Evolutionary conservation across 2,888 invertebrate genomes (phyloP).

Genomic region (Pardosa pseudoannulata): DNA sequence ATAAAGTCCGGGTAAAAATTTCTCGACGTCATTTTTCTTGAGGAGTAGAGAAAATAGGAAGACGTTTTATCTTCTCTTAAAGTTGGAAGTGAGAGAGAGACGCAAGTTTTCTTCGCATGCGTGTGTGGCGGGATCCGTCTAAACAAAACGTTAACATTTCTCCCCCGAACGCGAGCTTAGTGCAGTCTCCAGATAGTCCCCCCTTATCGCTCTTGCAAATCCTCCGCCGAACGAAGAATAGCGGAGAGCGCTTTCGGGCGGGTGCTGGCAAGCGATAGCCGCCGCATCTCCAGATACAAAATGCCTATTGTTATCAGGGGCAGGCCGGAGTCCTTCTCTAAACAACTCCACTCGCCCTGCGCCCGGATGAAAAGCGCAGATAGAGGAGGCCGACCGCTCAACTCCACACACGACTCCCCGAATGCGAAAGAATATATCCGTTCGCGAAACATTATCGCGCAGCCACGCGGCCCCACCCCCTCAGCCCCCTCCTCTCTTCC

Average conservation of each 20-base stretch:
- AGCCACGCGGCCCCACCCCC: constrained; percentile 38
- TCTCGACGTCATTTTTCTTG: too few relatives aligned
- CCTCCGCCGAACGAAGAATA: constrained; percentile 63
- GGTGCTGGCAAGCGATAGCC: constrained; percentile 56
- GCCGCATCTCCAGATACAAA: constrained; percentile 60
- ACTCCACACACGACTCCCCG: constrained; percentile 53
- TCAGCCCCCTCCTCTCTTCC: not conserved
- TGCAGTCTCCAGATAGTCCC: constrained; percentile 46
- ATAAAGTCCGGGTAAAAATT: too few relatives aligned
- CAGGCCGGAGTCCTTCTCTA: constrained; percentile 71
- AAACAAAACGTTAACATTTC: not conserved
- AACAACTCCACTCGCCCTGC: constrained; percentile 48
- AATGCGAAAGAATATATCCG: constrained; percentile 52
- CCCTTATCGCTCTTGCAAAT: constrained; percentile 57
- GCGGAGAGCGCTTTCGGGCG: constrained; percentile 37
- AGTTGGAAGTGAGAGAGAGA: too few relatives aligned
- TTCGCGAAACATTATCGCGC: constrained; percentile 67
- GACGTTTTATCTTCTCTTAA: too few relatives aligned
- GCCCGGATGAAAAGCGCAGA: constrained; percentile 61
- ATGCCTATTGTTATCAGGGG: constrained; percentile 70
- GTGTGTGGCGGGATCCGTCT: too few relatives aligned
- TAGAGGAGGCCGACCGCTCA: constrained; percentile 61
- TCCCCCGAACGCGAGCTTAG: not conserved
- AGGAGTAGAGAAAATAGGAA: too few relatives aligned
- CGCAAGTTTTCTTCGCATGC: too few relatives aligned